A percentile compares a stretch with the other conserved stretches of the same genome.
Conservation (phyloP, 2,113 vertebrate genomes). For the Dicrurus megarhynchus region DNA sequence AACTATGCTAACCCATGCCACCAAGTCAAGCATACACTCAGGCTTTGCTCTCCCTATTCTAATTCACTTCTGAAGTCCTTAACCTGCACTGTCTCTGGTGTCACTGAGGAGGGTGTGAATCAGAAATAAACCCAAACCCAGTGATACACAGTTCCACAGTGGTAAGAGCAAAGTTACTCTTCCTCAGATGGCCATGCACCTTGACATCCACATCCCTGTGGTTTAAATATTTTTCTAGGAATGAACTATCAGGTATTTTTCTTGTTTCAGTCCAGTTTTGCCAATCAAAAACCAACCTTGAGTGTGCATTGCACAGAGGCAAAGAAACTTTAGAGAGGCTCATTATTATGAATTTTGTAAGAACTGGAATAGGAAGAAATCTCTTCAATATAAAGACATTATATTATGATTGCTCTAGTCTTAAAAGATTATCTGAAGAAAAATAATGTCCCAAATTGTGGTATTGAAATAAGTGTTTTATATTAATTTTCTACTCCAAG, state of each 20-base stretch:
- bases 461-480: not conserved
- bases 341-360: not conserved
- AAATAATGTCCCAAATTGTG: not conserved
- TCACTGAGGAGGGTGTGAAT: not conserved
- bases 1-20: too few species aligned
- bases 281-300: not conserved
- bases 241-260: not conserved
- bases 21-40: not conserved
- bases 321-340: not conserved
- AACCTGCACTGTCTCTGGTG: not conserved
- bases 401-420: not conserved
- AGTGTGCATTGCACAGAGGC: not conserved
- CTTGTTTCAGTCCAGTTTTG: not conserved
- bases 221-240: not conserved
- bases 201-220: not conserved
- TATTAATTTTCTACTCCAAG: conserved; percentile 24
- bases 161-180: not conserved
- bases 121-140: not conserved
- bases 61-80: not conserved
- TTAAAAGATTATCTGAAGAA: conserved; percentile 2
- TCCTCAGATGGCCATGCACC: not conserved
- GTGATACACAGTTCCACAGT: not conserved
- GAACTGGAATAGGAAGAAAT: not conserved
- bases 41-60: not conserved
- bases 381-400: not conserved